Percentiles rank a stretch among this genome's conserved stretches.
These are phyloP conservation scores for Anniella stebbinsi DNA, from an alignment of 2,797 vertebrate genomes.

Conservation along the genomic window DNA sequence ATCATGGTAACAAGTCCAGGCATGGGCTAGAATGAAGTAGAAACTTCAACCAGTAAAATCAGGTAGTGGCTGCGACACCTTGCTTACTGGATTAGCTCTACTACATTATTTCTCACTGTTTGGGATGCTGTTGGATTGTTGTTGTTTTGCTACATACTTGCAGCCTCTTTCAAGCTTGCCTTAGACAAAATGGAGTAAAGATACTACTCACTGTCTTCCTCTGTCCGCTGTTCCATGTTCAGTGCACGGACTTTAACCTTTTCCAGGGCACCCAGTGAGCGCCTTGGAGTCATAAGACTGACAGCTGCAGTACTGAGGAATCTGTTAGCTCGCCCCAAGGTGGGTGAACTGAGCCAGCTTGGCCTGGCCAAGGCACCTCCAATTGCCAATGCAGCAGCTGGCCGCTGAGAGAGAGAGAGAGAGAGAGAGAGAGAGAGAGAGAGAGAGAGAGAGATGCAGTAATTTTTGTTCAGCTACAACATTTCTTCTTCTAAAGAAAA, in stretches of 20 bases:
- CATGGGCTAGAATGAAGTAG: neutral
- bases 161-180: neutral
- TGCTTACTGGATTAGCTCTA: neutral
- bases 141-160: neutral
- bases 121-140: neutral
- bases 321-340: slow-evolving; percentile 93
- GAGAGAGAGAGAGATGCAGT: slow-evolving; percentile 32
- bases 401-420: slow-evolving; percentile 82
- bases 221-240: slow-evolving; percentile 91
- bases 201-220: slow-evolving; percentile 93
- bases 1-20: neutral
- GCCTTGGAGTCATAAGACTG: slow-evolving; percentile 94
- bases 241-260: slow-evolving; percentile 95
- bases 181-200: neutral
- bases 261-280: slow-evolving; percentile 88
- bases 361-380: slow-evolving; percentile 91
- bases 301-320: slow-evolving; percentile 96
- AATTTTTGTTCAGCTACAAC: slow-evolving; percentile 6
- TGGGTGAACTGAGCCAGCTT: slow-evolving; percentile 96
- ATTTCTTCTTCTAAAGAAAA: neutral
- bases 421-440: slow-evolving; percentile 38
- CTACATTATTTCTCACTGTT: neutral
- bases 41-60: neutral
- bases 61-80: neutral
- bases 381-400: slow-evolving; percentile 86